Conservation (phyloP, 1,140 invertebrate species). For the Philotrypesis tridentata region DNA sequence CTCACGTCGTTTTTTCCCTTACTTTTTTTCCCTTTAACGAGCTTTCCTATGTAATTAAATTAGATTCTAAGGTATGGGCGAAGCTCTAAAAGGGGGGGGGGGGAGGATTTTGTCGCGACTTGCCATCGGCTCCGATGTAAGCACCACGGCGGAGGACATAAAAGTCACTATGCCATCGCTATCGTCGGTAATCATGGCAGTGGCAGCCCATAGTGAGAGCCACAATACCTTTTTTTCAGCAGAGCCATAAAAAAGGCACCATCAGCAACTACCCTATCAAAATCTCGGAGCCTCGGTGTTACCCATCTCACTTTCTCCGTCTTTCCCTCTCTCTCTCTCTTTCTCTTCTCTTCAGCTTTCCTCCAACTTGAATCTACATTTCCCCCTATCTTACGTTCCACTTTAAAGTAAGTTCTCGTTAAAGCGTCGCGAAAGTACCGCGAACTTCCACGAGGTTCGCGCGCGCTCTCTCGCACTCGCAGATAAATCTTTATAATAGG, state of each 20-base stretch:
- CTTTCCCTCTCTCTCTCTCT: background rate
- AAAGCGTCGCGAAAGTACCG: slow-evolving; percentile 30
- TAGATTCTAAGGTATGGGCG: background rate
- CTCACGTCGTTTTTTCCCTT: no score
- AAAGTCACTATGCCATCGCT: background rate
- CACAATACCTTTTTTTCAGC: background rate
- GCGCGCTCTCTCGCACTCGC: background rate
- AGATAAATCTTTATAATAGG: slow-evolving; percentile 38
- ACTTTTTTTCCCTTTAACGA: no score
- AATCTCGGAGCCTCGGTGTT: background rate
- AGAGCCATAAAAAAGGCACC: background rate
- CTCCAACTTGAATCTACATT: slow-evolving; percentile 18
- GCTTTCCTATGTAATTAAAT: no score
- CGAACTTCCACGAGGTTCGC: slow-evolving; percentile 6
- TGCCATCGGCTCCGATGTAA: background rate
- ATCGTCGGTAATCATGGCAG: background rate
- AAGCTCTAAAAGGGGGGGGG: background rate
- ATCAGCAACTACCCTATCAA: background rate
- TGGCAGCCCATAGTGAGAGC: background rate
- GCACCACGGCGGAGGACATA: background rate
- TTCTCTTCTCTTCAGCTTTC: background rate
- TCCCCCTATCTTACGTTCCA: slow-evolving; percentile 2
- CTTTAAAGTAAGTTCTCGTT: slow-evolving; percentile 36
- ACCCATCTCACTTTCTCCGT: background rate
- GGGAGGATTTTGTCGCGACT: background rate